These are phyloP conservation scores for Agrochola lychnidis DNA, from an alignment of 2,888 invertebrate species.

Conservation along the genomic window DNA sequence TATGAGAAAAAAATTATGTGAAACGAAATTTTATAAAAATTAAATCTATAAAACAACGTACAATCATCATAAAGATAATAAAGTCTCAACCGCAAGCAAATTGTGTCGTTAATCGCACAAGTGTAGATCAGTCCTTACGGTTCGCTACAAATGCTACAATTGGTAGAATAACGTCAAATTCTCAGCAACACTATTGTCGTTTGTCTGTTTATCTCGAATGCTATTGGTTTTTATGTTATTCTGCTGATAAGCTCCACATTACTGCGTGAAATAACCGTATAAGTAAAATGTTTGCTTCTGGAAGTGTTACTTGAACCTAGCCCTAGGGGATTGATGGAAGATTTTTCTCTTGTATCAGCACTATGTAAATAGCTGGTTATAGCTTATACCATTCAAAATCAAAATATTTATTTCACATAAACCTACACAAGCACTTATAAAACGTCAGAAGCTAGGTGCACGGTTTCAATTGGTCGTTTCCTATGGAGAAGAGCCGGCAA, in stretches of 20 bases:
- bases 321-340: not conserved
- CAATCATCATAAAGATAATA: not conserved
- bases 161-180: slow-evolving; percentile 38
- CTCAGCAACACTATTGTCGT: slow-evolving; percentile 22
- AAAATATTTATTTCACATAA: not conserved
- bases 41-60: no score
- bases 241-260: slow-evolving; percentile 34
- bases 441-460: not conserved
- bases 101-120: not conserved
- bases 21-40: no score
- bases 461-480: not conserved
- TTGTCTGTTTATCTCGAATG: slow-evolving; percentile 29
- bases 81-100: not conserved
- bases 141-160: slow-evolving; percentile 18
- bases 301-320: not conserved
- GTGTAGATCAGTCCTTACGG: slow-evolving; percentile 29
- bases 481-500: not conserved
- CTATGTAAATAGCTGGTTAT: not conserved
- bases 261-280: slow-evolving; percentile 21
- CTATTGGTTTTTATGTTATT: slow-evolving; percentile 34
- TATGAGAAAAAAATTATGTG: no score
- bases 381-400: not conserved
- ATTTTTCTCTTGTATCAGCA: not conserved
- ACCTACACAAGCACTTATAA: no score
- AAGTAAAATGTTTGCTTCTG: slow-evolving; percentile 15